Conservation (phyloP, 1,140 invertebrate genomes). For the Nixonia krombeini region DNA sequence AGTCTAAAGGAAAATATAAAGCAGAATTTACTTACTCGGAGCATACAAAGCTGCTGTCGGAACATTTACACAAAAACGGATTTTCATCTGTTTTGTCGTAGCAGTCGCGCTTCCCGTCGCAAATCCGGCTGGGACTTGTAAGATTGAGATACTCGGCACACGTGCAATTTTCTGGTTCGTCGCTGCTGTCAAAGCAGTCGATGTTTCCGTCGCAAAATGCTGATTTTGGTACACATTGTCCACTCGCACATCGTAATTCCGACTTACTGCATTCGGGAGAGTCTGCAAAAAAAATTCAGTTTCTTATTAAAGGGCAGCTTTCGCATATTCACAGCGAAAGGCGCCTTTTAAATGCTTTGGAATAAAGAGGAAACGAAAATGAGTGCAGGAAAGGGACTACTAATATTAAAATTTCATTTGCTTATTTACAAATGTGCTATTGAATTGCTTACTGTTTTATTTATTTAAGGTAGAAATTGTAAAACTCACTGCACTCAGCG, state of each 20-base stretch:
- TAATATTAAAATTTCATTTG: too few relatives aligned
- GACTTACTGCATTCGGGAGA: slow-evolving; percentile 73
- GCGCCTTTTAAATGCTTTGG: too few relatives aligned
- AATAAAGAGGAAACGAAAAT: too few relatives aligned
- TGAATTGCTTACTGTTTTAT: not conserved
- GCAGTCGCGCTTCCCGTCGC: slow-evolving; percentile 86
- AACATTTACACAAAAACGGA: slow-evolving; percentile 74
- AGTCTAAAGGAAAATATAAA: not conserved
- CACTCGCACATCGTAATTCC: slow-evolving; percentile 78
- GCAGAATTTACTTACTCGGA: slow-evolving; percentile 57
- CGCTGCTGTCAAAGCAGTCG: slow-evolving; percentile 80
- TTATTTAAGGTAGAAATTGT: slow-evolving; percentile 5
- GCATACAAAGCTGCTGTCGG: slow-evolving; percentile 73
- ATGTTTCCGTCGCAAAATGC: slow-evolving; percentile 77
- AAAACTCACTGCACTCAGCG: slow-evolving; percentile 57
- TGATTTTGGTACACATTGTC: slow-evolving; percentile 78
- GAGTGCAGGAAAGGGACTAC: too few relatives aligned
- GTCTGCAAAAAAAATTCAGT: not conserved
- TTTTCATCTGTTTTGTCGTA: slow-evolving; percentile 85
- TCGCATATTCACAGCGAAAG: too few relatives aligned
- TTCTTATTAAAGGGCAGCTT: not conserved
- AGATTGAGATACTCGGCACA: slow-evolving; percentile 79
- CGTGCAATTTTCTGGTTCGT: slow-evolving; percentile 79
- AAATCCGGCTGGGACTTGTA: slow-evolving; percentile 77
- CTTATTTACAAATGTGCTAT: too few relatives aligned